Conservation (phyloP, 2,113 vertebrate species). For the Sinosuthora webbiana region DNA sequence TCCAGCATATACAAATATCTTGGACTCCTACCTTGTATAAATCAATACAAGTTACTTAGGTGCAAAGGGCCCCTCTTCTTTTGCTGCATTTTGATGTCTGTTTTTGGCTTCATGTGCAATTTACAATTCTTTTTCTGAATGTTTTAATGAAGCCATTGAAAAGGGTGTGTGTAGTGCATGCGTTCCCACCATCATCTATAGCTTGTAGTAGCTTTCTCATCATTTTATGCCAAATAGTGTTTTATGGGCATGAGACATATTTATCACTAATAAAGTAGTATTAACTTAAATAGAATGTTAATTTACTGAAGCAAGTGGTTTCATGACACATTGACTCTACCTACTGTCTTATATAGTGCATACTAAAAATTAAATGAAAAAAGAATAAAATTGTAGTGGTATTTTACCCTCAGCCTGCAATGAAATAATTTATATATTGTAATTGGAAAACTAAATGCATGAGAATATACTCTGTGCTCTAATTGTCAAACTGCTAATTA, state of each 20-base stretch:
- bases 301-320: slow-evolving; percentile 44
- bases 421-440: neutral
- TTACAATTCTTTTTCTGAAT: slow-evolving; percentile 71
- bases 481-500: neutral
- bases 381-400: neutral
- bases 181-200: slow-evolving; percentile 69
- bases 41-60: slow-evolving; percentile 76
- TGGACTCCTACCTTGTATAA: slow-evolving; percentile 75
- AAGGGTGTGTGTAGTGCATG: slow-evolving; percentile 77
- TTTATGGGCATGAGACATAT: slow-evolving; percentile 74
- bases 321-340: slow-evolving; percentile 52
- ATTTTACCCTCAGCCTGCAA: slow-evolving; percentile 20
- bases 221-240: slow-evolving; percentile 76
- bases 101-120: slow-evolving; percentile 70
- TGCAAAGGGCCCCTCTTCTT: slow-evolving; percentile 70
- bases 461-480: slow-evolving; percentile 22
- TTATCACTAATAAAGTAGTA: slow-evolving; percentile 71
- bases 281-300: slow-evolving; percentile 63
- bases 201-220: slow-evolving; percentile 80
- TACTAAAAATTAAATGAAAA: slow-evolving; percentile 42
- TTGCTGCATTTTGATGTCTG: slow-evolving; percentile 76
- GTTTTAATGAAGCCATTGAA: slow-evolving; percentile 76
- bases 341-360: slow-evolving; percentile 66
- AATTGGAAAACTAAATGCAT: slow-evolving; percentile 17
- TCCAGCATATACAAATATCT: slow-evolving; percentile 72